These are phyloP conservation scores for Bombus vancouverensis DNA, from an alignment of 1,140 invertebrate species.

Conservation along the genomic window DNA sequence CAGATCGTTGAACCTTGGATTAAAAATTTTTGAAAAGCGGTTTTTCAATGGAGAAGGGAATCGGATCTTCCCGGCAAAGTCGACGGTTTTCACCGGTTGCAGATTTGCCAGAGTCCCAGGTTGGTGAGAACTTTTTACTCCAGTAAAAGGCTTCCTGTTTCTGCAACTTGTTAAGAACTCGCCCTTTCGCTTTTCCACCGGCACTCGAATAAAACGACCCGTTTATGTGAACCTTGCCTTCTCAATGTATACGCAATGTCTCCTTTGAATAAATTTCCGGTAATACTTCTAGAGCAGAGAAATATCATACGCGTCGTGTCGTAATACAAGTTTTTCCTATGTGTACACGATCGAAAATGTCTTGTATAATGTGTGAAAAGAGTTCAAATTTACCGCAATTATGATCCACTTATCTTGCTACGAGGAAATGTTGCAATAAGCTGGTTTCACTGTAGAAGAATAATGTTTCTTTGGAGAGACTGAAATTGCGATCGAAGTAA, in stretches of 20 bases:
- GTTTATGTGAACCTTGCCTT: not conserved
- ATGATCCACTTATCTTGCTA: too few relatives aligned
- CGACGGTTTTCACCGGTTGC: not conserved
- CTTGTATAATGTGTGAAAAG: not conserved
- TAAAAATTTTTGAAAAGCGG: not conserved
- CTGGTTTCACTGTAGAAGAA: not conserved
- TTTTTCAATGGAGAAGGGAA: not conserved
- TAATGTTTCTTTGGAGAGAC: not conserved
- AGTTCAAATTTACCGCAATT: not conserved
- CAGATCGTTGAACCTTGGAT: not conserved
- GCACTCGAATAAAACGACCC: not conserved
- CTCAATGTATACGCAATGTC: constrained; percentile 9
- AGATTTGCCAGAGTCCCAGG: not conserved
- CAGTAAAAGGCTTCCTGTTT: constrained; percentile 1
- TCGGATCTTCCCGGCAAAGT: not conserved
- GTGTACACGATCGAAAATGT: not conserved
- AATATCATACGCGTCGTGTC: not conserved
- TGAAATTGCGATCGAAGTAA: not conserved
- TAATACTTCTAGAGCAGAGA: not conserved
- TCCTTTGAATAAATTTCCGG: constrained; percentile 13
- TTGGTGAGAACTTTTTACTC: not conserved
- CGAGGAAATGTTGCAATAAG: not conserved
- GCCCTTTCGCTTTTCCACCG: not conserved
- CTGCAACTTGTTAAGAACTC: constrained; percentile 21
- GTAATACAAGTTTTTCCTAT: not conserved